These are phyloP conservation scores for Microchirus variegatus DNA, from an alignment of 2,797 vertebrate genomes.

Conservation along the genomic window DNA sequence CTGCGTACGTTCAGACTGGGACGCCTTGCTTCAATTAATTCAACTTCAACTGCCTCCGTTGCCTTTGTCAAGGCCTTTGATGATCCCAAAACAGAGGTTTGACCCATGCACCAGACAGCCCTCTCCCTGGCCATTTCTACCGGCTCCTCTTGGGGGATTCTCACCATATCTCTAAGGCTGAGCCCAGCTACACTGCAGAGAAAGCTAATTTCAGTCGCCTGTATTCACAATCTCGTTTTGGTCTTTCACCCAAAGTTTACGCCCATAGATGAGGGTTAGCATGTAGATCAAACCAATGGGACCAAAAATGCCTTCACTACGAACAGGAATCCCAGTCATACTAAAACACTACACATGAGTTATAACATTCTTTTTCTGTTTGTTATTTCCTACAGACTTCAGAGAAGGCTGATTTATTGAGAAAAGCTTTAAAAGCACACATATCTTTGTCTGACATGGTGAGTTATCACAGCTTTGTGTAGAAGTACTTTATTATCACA, in stretches of 20 bases:
- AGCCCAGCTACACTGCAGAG: no score
- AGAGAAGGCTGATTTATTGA: conserved; percentile 85
- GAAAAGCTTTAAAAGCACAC: conserved; percentile 86
- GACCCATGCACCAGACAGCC: not conserved
- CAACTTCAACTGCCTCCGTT: conserved; percentile 80
- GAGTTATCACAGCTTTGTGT: conserved; percentile 48
- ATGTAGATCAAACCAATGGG: no score
- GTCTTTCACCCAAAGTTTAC: no score
- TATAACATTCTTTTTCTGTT: no score
- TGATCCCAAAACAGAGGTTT: conserved; percentile 79
- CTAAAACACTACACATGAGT: not conserved
- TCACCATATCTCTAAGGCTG: no score
- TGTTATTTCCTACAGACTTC: conserved; percentile 72
- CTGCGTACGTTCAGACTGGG: conserved; percentile 90
- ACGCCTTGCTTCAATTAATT: conserved; percentile 90
- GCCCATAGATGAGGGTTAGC: no score
- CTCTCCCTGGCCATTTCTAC: no score
- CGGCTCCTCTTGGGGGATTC: no score
- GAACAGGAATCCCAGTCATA: no score
- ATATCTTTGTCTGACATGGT: conserved; percentile 84
- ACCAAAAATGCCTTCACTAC: no score
- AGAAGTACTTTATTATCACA: not conserved
- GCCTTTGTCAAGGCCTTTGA: conserved; percentile 87
- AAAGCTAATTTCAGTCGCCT: no score
- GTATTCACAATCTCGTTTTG: no score